phyloP scores from a whole-genome alignment of 2,113 vertebrate genomes.

The Herpailurus yagouaroundi region DNA sequence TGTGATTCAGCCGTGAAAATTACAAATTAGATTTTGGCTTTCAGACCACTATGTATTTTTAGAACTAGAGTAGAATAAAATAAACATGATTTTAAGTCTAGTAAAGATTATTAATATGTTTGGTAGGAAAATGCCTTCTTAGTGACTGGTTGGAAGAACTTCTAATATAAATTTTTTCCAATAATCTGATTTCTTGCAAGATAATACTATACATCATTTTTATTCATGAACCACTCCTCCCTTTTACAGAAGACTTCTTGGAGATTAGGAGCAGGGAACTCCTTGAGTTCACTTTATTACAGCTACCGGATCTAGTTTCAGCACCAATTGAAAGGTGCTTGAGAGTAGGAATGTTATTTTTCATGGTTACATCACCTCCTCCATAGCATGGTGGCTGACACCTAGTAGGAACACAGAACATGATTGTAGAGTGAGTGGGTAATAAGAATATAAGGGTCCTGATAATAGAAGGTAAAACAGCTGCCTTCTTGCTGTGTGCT shows the following conservation, averaged over 20 bases:
- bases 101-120: conserved; percentile 61
- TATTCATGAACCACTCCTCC: not conserved
- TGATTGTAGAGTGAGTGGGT: not conserved
- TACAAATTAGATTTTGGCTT: conserved; percentile 68
- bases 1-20: conserved; percentile 70
- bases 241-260: not conserved
- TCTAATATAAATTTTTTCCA: conserved; percentile 49
- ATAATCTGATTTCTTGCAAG: conserved; percentile 45
- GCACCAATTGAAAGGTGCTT: not conserved
- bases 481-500: not conserved
- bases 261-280: not conserved
- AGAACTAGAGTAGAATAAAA: conserved; percentile 58
- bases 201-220: conserved; percentile 46
- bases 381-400: not conserved
- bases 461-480: not conserved
- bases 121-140: conserved; percentile 43
- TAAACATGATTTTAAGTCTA: conserved; percentile 66
- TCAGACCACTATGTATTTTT: conserved; percentile 54
- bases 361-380: not conserved
- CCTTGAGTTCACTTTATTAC: not conserved
- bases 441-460: not conserved
- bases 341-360: not conserved
- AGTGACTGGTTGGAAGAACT: conserved; percentile 38
- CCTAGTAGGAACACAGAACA: not conserved
- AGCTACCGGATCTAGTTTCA: not conserved